phyloP scores from a whole-genome alignment of 2,113 vertebrate species.

The Ptilorrhoa leucosticta region DNA sequence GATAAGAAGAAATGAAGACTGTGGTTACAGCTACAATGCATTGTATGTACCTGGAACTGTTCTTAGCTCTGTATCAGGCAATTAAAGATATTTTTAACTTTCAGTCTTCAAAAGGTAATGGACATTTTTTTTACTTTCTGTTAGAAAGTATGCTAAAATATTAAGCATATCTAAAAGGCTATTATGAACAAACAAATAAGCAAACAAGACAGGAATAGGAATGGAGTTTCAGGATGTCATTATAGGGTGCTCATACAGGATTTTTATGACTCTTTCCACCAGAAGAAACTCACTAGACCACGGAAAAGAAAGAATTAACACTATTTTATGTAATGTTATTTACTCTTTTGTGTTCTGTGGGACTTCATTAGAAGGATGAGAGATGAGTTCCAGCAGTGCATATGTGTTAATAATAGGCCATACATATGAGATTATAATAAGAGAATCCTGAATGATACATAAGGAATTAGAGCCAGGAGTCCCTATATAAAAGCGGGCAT shows the following conservation, averaged over 20 bases:
- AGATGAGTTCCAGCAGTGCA: neutral
- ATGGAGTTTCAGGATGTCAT: neutral
- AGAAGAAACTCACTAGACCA: neutral
- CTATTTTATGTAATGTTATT: neutral
- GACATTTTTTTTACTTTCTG: neutral
- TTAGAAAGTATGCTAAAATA: neutral
- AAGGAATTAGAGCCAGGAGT: neutral
- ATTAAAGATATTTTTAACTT: conserved; percentile 12
- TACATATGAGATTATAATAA: conserved; percentile 23
- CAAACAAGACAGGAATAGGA: neutral
- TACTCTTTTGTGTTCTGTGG: neutral
- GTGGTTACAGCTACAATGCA: neutral
- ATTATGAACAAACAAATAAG: neutral
- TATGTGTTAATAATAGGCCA: conserved; percentile 9
- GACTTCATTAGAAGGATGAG: neutral
- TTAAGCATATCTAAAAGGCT: neutral
- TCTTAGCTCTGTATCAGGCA: neutral
- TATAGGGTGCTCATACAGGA: neutral
- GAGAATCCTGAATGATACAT: neutral
- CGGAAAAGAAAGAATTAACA: neutral
- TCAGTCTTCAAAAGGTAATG: neutral
- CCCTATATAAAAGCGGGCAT: neutral
- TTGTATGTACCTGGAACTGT: neutral
- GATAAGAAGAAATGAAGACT: neutral
- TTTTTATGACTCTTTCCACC: neutral